Conservation (phyloP, 2,113 vertebrate species). For the Gnathonemus echidnorhynchus region DNA sequence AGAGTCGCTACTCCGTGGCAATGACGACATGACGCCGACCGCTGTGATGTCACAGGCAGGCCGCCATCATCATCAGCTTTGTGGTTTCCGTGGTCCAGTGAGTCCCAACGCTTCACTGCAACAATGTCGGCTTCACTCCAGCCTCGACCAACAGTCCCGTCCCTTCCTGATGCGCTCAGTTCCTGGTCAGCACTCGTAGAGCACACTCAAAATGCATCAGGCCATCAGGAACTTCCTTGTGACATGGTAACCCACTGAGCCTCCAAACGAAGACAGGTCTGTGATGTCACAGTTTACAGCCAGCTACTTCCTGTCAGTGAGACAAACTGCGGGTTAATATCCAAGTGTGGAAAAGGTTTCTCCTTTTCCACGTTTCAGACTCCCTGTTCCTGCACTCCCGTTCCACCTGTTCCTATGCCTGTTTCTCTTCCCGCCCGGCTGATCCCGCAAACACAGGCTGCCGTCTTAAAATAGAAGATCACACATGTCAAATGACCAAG, state of each 20-base stretch:
- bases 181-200: neutral
- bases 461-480: neutral
- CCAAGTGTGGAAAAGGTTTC: neutral
- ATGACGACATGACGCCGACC: neutral
- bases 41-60: neutral
- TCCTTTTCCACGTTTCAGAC: neutral
- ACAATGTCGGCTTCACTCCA: neutral
- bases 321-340: neutral
- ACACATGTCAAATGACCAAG: neutral
- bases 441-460: neutral
- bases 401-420: neutral
- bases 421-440: neutral
- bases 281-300: neutral
- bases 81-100: neutral
- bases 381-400: neutral
- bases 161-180: neutral
- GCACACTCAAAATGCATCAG: neutral
- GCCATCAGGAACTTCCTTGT: neutral
- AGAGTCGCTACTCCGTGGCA: constrained; percentile 12
- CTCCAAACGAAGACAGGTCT: neutral
- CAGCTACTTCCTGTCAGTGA: neutral
- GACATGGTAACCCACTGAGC: neutral
- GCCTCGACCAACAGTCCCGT: neutral
- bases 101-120: neutral
- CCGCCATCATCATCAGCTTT: neutral